phyloP scores from a whole-genome alignment of 2,888 invertebrate species.

The Diaprepes abbreviatus region DNA sequence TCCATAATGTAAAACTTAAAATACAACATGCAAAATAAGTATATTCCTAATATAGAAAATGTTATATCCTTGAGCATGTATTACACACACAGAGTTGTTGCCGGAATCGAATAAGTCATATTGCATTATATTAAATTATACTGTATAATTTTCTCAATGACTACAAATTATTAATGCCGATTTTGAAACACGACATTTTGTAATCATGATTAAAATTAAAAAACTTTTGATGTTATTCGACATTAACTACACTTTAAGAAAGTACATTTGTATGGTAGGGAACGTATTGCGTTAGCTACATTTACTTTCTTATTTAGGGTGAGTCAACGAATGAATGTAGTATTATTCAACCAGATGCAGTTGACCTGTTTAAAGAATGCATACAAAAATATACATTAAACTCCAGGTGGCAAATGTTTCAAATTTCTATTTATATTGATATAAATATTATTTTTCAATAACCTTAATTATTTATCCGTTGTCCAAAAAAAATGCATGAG shows the following conservation, averaged over 20 bases:
- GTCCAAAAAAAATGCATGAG: too few species aligned
- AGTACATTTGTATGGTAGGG: too few species aligned
- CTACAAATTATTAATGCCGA: conserved; percentile 47
- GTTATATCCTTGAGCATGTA: conserved; percentile 44
- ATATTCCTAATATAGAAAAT: conserved; percentile 43
- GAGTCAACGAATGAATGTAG: too few species aligned
- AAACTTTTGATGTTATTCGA: conserved; percentile 7
- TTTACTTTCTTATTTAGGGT: too few species aligned
- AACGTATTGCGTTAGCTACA: too few species aligned
- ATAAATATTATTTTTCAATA: too few species aligned
- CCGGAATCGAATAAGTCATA: conserved; percentile 41
- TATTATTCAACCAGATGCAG: too few species aligned
- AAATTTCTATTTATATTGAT: too few species aligned
- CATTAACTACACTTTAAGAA: background rate
- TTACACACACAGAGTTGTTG: conserved; percentile 38
- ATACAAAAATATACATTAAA: too few species aligned
- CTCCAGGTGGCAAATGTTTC: too few species aligned
- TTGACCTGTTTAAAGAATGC: too few species aligned
- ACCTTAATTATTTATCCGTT: too few species aligned
- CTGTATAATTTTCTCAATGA: conserved; percentile 47
- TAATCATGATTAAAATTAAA: conserved; percentile 22
- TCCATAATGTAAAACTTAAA: conserved; percentile 37
- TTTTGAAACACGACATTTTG: conserved; percentile 41
- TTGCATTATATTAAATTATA: conserved; percentile 49
- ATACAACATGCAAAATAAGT: conserved; percentile 42